phyloP scores from a whole-genome alignment of 2,888 invertebrate genomes.

The Halictus quadricinctus region DNA sequence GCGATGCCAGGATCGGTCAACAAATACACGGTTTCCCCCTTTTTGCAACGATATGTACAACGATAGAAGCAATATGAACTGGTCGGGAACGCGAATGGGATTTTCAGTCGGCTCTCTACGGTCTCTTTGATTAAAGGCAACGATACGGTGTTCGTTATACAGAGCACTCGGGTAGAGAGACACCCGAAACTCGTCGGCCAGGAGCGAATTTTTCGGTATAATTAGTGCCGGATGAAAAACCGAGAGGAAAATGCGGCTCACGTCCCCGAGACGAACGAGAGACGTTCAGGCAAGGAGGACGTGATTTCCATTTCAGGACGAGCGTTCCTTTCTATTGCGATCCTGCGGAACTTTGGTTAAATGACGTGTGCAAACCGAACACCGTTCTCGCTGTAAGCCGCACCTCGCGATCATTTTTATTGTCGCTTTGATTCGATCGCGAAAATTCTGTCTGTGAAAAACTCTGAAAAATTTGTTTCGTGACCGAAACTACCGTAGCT shows the following conservation, averaged over 20 bases:
- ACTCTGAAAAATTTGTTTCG: too few species aligned
- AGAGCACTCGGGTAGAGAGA: conserved; percentile 42
- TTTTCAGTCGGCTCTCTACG: conserved; percentile 17
- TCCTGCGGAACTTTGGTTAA: neutral
- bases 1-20: neutral
- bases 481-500: too few species aligned
- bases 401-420: neutral
- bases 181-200: conserved; percentile 45
- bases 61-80: neutral
- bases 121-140: conserved; percentile 42
- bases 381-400: neutral
- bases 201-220: conserved; percentile 62
- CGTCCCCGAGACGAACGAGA: conserved; percentile 52
- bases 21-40: neutral
- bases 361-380: conserved; percentile 12
- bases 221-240: conserved; percentile 57
- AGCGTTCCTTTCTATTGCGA: conserved; percentile 12
- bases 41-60: neutral
- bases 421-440: too few species aligned
- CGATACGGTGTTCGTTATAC: conserved; percentile 53
- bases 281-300: conserved; percentile 50
- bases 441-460: neutral
- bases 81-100: conserved; percentile 19
- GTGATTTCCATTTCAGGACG: conserved; percentile 59
- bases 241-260: conserved; percentile 52